A percentile compares a stretch with the other conserved stretches of the same genome.
Evolutionary conservation across 2,113 vertebrate species (phyloP).

Genomic region (Psilopsiagon aurifrons): DNA sequence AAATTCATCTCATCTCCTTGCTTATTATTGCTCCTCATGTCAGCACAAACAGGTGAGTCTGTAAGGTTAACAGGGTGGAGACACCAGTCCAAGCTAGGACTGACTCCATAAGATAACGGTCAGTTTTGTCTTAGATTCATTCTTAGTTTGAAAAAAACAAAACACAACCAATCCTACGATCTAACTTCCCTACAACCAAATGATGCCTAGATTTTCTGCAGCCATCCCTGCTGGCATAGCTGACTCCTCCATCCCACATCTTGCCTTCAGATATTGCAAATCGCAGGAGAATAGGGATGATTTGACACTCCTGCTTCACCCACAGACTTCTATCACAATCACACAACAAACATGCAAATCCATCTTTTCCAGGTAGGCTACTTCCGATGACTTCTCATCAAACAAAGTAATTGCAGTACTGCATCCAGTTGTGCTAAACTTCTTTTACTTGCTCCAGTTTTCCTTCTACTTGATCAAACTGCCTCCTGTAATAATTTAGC

Average conservation of each 20-base stretch:
- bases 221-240: neutral
- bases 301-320: neutral
- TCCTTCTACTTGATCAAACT: neutral
- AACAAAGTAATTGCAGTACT: neutral
- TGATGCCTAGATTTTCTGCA: neutral
- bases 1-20: neutral
- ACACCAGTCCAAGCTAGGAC: neutral
- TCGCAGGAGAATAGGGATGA: neutral
- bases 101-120: neutral
- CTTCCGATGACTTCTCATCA: neutral
- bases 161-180: neutral
- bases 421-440: neutral
- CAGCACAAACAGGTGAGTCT: fast-evolving
- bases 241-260: neutral
- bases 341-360: neutral
- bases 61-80: neutral
- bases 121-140: neutral
- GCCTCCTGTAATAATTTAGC: neutral
- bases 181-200: neutral
- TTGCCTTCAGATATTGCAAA: neutral
- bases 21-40: neutral
- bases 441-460: neutral
- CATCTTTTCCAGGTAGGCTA: neutral
- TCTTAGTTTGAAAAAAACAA: neutral
- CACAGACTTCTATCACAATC: neutral